Percentiles rank a stretch among this genome's conserved stretches.
phyloP scores from a whole-genome alignment of 1,140 invertebrate genomes.

The Dinoponera quadriceps region DNA sequence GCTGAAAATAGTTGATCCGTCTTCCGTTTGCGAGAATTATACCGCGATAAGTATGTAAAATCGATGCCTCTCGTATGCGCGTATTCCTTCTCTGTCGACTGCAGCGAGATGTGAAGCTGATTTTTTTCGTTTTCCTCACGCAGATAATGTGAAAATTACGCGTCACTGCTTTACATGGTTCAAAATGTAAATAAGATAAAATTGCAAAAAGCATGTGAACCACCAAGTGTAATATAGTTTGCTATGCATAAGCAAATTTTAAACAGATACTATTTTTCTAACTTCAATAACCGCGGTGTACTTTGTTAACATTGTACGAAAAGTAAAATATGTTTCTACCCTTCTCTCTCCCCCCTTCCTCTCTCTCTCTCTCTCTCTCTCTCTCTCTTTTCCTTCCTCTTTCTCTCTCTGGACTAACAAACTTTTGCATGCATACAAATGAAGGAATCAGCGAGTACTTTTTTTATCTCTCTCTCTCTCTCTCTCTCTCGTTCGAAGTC shows the following conservation, averaged over 20 bases:
- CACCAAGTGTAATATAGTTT: not conserved
- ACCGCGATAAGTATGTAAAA: too few relatives aligned
- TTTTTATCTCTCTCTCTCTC: not conserved
- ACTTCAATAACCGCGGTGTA: not conserved
- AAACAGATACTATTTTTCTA: constrained; percentile 19
- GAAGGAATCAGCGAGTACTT: not conserved
- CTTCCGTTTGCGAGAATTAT: too few relatives aligned
- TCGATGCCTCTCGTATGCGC: too few relatives aligned
- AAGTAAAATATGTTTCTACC: constrained; percentile 1
- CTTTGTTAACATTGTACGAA: constrained; percentile 14
- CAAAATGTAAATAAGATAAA: constrained; percentile 18
- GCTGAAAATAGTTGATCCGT: too few relatives aligned
- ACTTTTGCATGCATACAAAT: constrained; percentile 25
- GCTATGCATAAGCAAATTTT: constrained; percentile 32
- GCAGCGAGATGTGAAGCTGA: too few relatives aligned
- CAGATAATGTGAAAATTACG: not conserved
- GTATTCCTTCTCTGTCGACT: too few relatives aligned
- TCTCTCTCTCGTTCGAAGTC: not conserved
- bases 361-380: not conserved
- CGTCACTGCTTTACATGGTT: constrained; percentile 9
- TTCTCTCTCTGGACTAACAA: not conserved
- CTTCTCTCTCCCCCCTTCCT: not conserved
- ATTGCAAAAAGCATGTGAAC: not conserved
- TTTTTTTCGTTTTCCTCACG: too few relatives aligned
- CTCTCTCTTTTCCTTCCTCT: not conserved